Evolutionary conservation across 2,888 invertebrate species (phyloP).

Genomic region (Eretmocerus hayati): DNA sequence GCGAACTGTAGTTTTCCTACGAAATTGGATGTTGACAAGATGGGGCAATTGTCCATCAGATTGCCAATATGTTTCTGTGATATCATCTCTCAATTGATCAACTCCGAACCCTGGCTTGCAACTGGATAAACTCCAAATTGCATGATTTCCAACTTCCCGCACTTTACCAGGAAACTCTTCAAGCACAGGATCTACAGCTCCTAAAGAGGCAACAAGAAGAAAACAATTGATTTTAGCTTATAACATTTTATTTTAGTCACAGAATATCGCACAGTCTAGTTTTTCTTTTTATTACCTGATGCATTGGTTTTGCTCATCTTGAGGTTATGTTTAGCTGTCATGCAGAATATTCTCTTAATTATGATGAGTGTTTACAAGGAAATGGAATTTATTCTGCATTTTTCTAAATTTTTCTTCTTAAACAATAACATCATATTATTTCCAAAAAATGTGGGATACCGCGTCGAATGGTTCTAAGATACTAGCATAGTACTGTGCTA

Average conservation of each 20-base stretch:
- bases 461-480: no score
- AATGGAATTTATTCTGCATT: no score
- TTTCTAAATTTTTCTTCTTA: no score
- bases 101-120: constrained; percentile 99
- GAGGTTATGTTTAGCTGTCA: constrained; percentile 13
- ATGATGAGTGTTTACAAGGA: no score
- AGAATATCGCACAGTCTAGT: no score
- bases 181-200: constrained; percentile 53
- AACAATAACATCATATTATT: no score
- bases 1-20: constrained; percentile 87
- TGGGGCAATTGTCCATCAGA: constrained; percentile 98
- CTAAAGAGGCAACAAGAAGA: constrained; percentile 19
- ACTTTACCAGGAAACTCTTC: constrained; percentile 58
- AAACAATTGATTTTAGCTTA: no score
- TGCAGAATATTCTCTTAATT: no score
- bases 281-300: constrained; percentile 15
- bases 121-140: constrained; percentile 96
- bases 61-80: constrained; percentile 98
- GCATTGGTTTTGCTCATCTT: constrained; percentile 16
- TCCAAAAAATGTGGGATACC: no score
- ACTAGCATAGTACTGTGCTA: no score
- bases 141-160: constrained; percentile 83
- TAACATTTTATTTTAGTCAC: no score
- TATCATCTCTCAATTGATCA: constrained; percentile 90
- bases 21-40: constrained; percentile 93